Evolutionary conservation across 2,888 invertebrate genomes (phyloP).

Genomic region (Boloria selene): DNA sequence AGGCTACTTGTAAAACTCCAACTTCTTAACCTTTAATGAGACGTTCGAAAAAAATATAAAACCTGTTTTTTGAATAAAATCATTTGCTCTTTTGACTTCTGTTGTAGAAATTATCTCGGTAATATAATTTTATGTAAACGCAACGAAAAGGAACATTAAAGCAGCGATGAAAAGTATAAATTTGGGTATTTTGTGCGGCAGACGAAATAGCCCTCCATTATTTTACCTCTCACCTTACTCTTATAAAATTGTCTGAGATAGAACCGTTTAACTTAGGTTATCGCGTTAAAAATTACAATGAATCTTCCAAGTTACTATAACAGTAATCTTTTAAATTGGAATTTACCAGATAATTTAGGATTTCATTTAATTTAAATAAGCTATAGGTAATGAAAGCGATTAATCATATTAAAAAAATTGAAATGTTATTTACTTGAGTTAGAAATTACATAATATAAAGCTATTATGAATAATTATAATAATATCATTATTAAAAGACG

Average conservation of each 20-base stretch:
- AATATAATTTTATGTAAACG: slow-evolving; percentile 40
- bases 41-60: slow-evolving; percentile 29
- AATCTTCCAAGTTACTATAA: slow-evolving; percentile 29
- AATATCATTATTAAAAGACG: too few relatives aligned
- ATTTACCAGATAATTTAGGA: slow-evolving; percentile 20
- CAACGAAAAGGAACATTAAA: slow-evolving; percentile 38
- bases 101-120: slow-evolving; percentile 37
- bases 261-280: slow-evolving; percentile 42
- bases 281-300: slow-evolving; percentile 41
- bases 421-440: too few relatives aligned
- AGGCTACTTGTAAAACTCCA: slow-evolving; percentile 26
- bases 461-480: too few relatives aligned
- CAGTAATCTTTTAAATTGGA: slow-evolving; percentile 27
- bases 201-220: slow-evolving; percentile 43
- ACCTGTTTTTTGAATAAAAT: slow-evolving; percentile 32
- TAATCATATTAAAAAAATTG: too few relatives aligned
- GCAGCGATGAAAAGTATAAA: slow-evolving; percentile 42
- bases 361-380: not conserved
- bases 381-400: too few relatives aligned
- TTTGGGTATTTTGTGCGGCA: slow-evolving; percentile 44
- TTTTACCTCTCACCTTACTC: slow-evolving; percentile 41
- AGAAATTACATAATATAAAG: too few relatives aligned
- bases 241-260: slow-evolving; percentile 39
- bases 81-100: slow-evolving; percentile 34
- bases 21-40: slow-evolving; percentile 33